Evolutionary conservation across 2,888 invertebrate genomes (phyloP).

Genomic region (Muscina levida): DNA sequence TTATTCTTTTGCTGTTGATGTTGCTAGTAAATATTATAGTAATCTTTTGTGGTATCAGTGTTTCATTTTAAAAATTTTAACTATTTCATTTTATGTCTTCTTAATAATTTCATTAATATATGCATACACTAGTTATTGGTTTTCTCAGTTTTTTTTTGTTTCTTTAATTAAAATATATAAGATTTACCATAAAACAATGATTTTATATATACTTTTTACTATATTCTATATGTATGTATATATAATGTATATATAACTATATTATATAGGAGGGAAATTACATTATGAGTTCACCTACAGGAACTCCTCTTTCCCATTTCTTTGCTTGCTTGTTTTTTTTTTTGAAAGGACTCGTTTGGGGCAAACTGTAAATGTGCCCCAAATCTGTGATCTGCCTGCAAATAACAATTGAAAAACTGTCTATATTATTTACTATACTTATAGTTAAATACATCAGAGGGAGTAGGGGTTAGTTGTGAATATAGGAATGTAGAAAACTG

Average conservation of each 20-base stretch:
- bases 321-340: neutral
- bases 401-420: neutral
- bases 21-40: neutral
- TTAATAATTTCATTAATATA: neutral
- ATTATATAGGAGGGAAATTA: constrained; percentile 37
- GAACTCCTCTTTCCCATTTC: neutral
- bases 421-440: constrained; percentile 12
- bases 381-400: constrained; percentile 4
- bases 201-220: constrained; percentile 13
- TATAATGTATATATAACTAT: constrained; percentile 13
- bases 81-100: neutral
- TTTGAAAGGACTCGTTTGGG: too few relatives aligned
- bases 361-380: constrained; percentile 46
- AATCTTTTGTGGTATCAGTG: neutral
- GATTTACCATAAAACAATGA: constrained; percentile 33
- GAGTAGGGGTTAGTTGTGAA: too few relatives aligned
- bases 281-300: too few relatives aligned
- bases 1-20: neutral
- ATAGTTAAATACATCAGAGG: neutral
- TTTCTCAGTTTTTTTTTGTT: constrained; percentile 2
- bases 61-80: constrained; percentile 25
- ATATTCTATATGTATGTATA: constrained; percentile 7
- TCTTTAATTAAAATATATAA: constrained; percentile 3
- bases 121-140: neutral
- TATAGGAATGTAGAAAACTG: too few relatives aligned